A percentile compares a stretch with the other conserved stretches of the same genome.
Evolutionary conservation across 2,113 vertebrate species (phyloP).

Genomic region (Boulengeromyrus knoepffleri): DNA sequence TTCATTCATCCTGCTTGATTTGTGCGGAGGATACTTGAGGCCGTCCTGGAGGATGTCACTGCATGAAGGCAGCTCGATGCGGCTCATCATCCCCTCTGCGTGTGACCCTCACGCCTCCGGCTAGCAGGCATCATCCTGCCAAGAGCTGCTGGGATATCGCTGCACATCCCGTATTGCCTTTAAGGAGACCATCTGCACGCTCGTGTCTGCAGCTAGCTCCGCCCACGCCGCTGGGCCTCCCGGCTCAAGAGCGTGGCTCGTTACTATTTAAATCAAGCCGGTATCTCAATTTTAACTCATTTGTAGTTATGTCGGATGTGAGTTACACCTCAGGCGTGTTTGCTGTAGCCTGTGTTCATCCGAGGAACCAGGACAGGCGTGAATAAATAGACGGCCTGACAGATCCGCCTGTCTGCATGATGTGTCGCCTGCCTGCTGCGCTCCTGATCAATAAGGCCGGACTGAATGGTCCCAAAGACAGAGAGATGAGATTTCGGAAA

Average conservation of each 20-base stretch:
- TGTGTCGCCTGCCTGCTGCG: neutral
- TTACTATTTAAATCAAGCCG: neutral
- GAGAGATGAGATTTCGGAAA: neutral
- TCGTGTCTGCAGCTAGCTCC: neutral
- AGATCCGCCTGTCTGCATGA: neutral
- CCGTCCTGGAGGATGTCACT: neutral
- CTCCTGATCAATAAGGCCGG: neutral
- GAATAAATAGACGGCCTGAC: neutral
- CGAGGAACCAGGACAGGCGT: neutral
- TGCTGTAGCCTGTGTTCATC: neutral
- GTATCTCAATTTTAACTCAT: neutral
- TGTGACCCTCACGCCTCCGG: neutral
- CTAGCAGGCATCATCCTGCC: neutral
- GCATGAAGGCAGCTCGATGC: neutral
- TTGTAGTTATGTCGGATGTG: neutral
- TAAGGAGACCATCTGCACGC: neutral
- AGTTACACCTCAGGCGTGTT: neutral
- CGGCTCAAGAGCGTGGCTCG: neutral
- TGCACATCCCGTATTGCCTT: neutral
- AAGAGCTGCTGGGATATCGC: neutral
- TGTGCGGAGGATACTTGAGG: neutral
- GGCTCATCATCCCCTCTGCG: neutral
- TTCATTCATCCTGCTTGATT: neutral
- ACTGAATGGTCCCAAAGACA: neutral
- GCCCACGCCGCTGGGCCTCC: neutral